Evolutionary conservation across 2,888 invertebrate species (phyloP).

Genomic region (Camptogramma bilineatum): DNA sequence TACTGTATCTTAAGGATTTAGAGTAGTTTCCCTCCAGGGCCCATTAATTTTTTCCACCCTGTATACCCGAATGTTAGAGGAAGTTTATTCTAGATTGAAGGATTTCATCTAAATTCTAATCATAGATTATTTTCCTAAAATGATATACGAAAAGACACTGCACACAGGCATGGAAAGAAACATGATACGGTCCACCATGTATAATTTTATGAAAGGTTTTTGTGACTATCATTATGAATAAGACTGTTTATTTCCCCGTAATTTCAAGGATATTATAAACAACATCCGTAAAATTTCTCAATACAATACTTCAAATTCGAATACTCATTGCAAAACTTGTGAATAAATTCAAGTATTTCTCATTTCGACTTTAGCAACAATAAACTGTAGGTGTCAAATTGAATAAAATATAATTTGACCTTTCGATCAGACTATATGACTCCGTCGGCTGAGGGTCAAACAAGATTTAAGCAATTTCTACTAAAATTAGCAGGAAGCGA

Average conservation of each 20-base stretch:
- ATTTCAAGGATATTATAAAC: slow-evolving; percentile 17
- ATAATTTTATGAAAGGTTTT: too few relatives aligned
- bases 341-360: slow-evolving; percentile 30
- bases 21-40: too few relatives aligned
- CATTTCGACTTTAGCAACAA: slow-evolving; percentile 34
- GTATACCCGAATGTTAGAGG: too few relatives aligned
- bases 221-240: too few relatives aligned
- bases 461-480: slow-evolving; percentile 24
- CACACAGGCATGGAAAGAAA: too few relatives aligned
- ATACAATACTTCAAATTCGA: slow-evolving; percentile 19
- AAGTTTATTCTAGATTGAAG: too few relatives aligned
- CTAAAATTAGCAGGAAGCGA: slow-evolving; percentile 1
- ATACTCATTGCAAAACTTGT: slow-evolving; percentile 24
- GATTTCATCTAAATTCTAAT: too few relatives aligned
- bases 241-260: not conserved
- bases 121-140: too few relatives aligned
- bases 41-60: too few relatives aligned
- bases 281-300: slow-evolving; percentile 19
- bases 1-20: too few relatives aligned
- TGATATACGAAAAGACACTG: too few relatives aligned
- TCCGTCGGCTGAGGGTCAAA: slow-evolving; percentile 25
- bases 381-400: slow-evolving; percentile 36
- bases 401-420: slow-evolving; percentile 36
- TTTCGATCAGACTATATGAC: slow-evolving; percentile 21
- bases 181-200: too few relatives aligned